phyloP scores from a whole-genome alignment of 2,888 invertebrate genomes.

The Drosophila sordidapex region DNA sequence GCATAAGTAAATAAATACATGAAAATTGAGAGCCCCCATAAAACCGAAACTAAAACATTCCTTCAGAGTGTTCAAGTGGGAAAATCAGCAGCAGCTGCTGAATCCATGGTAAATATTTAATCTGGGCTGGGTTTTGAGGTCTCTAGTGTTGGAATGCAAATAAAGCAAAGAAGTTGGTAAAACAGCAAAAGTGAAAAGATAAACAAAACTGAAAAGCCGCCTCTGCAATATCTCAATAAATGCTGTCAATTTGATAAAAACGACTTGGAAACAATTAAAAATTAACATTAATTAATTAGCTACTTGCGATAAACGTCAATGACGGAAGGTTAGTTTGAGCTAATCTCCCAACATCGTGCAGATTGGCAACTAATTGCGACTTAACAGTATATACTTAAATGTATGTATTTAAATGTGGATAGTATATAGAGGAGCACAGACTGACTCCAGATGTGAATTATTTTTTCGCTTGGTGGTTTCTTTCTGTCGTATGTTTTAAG shows the following conservation, averaged over 20 bases:
- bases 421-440: neutral
- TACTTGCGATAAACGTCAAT: conserved; percentile 14
- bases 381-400: neutral
- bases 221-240: conserved; percentile 25
- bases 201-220: conserved; percentile 14
- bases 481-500: neutral
- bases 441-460: neutral
- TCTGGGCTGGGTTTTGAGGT: conserved; percentile 1
- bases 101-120: conserved; percentile 27
- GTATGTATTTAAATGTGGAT: neutral
- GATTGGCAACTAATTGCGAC: neutral
- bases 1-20: conserved; percentile 1
- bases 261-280: conserved; percentile 20
- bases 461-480: neutral
- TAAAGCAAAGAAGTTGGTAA: conserved; percentile 9
- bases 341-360: neutral
- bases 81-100: neutral
- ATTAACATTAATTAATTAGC: conserved; percentile 49
- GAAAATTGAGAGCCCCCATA: conserved; percentile 4
- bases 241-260: conserved; percentile 45
- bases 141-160: conserved; percentile 6
- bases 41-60: neutral
- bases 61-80: neutral
- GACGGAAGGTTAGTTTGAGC: conserved; percentile 16
- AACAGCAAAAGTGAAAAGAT: conserved; percentile 33